Base-by-base conservation (phyloP, 2,888 invertebrate species). In the Exocentrus adspersus region DNA sequence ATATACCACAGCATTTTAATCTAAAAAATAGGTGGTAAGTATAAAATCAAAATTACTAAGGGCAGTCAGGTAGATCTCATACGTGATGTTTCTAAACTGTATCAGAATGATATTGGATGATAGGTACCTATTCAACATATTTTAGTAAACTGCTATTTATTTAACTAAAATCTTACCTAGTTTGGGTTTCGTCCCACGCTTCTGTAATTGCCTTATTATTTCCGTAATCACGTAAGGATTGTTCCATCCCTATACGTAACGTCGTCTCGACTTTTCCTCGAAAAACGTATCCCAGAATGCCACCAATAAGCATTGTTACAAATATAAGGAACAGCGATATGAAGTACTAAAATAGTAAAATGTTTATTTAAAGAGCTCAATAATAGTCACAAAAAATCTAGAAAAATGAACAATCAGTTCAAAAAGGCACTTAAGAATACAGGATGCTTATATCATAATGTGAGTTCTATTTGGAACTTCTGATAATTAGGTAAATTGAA, bases 181-280 rank as follows among this genome's bases (percentile, higher is more conserved):
- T 88, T 81, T 97, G 97, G 0, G 95, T 93, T 67, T 90, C 88
- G 79, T 96, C 94, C 96, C 96, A 97, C 0, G 95, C 91, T 61
- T 88, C 87, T 1, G 91, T 92, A 62, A 92, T 88, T 65, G 90
- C 87, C 46, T 87, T 86, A 65, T 88, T 87, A 14, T 86, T 86
- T 48, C 91, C 90, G 80, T 94, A 94, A 68, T 88, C 86, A 5
- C 89, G 88, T 75, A 94, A 87, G 1, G 93, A 88, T 14, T 90
- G 89, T 69, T 87, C 86, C 92, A 95, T 91, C 82, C 92, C 91
- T 71, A 91, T 88, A 77, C 91, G 88, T 81, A 94, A 86, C 0
- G 91, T 90, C 45, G 87, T 87, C 56, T 89, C 84, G 28, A 96
- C 92, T 82, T 95, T 92, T 78, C 91, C 92, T 45, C 94, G 87